Base-by-base conservation (phyloP, 2,113 vertebrate species). In the Epinephelus fuscoguttatus region DNA sequence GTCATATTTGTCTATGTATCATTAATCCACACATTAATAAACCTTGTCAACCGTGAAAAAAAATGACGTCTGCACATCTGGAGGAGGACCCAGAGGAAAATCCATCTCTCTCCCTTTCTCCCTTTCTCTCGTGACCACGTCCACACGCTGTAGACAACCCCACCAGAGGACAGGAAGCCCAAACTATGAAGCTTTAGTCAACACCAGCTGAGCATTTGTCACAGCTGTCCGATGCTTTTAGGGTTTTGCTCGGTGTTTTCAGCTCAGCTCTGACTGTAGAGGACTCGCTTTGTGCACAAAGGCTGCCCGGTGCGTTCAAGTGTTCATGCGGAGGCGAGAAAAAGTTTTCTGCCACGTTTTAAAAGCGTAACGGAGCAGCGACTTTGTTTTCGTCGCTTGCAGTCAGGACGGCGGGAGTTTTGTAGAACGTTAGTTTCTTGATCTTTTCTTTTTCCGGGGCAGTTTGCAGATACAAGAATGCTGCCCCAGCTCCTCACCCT, bases 41-140 rank as follows among this genome's bases (percentile, higher is more conserved):
- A 47, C 1, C 30, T 57, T 23, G 17, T 66, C 30, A 55, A 37
- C 27, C 61, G 15, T 40, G 49, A 62, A 6, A 57, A 37, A 70
- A 70, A 81, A 66, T 70, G 76, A 85, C 77, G 75, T 82, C 25
- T 74, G 63, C 88, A 91, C 92, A 92, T 91, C 85, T 91, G 91
- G 93, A 91, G 91, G 91, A 92, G 93, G 92, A 92, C 64, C 86
- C 79, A 75, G 7, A 85, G 82, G 72, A 81, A 91, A 88, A 84
- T 60, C 63, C 19, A n/a, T 64, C 52, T 66, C 53, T 42, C 74
- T 59, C 60, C 70, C 45, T 61, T 55, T 59, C 50, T 55, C 67
- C 62, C 63, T 59, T 69, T 62, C 73, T 73, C 67, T 67, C 19
- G 37, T 21, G 77, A 84, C 88, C 89, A 90, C 92, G 91, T 95